phyloP scores from a whole-genome alignment of 1,140 invertebrate genomes.

The Trachymyrmex cornetzi region DNA sequence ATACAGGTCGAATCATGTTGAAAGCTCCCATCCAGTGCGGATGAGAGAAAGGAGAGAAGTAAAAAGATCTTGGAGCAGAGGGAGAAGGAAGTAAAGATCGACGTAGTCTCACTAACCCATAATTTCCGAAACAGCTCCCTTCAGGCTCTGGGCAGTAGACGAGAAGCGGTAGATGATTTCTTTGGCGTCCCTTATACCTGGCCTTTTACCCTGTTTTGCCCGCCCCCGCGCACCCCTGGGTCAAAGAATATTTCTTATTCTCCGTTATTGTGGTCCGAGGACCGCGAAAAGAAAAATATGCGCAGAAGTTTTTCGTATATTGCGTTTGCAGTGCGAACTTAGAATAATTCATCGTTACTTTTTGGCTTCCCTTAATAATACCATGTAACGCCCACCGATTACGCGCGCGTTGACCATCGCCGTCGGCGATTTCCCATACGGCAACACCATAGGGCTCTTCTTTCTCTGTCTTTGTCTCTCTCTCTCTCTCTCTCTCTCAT shows the following conservation, averaged over 20 bases:
- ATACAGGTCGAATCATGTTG: conserved; percentile 8
- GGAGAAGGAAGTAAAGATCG: conserved; percentile 26
- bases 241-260: conserved; percentile 62
- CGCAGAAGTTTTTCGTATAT: conserved; percentile 49
- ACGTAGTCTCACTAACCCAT: conserved; percentile 60
- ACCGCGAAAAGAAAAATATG: not conserved
- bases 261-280: not conserved
- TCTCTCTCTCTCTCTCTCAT: not conserved
- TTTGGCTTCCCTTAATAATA: conserved; percentile 82
- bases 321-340: conserved; percentile 67
- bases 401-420: conserved; percentile 78
- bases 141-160: not conserved
- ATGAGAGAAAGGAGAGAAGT: not conserved
- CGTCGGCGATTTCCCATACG: conserved; percentile 82
- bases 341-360: conserved; percentile 82
- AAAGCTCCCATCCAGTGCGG: not conserved
- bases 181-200: conserved; percentile 50
- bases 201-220: conserved; percentile 5
- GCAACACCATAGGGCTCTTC: conserved; percentile 75
- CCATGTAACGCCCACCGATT: conserved; percentile 80
- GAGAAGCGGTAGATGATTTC: conserved; percentile 64
- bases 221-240: conserved; percentile 23
- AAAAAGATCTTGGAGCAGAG: not conserved
- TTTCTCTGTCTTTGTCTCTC: conserved; percentile 10
- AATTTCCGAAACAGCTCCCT: conserved; percentile 60